Evolutionary conservation across 2,113 vertebrate genomes (phyloP).

Genomic region (Bufo bufo): DNA sequence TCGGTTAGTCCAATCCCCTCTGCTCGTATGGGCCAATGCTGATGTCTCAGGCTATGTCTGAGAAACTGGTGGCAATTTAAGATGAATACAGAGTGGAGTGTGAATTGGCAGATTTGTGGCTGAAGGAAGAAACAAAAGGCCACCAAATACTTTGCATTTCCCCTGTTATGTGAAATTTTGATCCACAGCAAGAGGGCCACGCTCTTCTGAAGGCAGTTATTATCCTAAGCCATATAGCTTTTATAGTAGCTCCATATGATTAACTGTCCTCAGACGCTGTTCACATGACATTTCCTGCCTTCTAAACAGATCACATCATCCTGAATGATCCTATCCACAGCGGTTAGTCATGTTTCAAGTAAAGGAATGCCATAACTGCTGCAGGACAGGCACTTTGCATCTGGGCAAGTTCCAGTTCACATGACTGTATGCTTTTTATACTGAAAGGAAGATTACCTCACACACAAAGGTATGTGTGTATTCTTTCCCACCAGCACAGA

Average conservation of each 20-base stretch:
- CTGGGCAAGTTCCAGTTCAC: constrained; percentile 57
- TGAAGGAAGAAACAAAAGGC: no score
- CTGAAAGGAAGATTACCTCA: constrained; percentile 9
- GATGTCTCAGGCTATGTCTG: no score
- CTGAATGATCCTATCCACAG: neutral
- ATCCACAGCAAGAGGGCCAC: no score
- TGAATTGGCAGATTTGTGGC: no score
- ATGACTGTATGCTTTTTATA: constrained; percentile 36
- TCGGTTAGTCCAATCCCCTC: no score
- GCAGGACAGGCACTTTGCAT: constrained; percentile 46
- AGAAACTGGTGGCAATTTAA: no score
- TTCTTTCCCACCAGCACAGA: constrained; percentile 16
- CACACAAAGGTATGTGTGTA: constrained; percentile 35
- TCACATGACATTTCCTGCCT: neutral
- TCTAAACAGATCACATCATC: neutral
- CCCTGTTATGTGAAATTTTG: no score
- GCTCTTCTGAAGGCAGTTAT: no score
- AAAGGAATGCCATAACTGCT: constrained; percentile 44
- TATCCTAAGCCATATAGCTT: no score
- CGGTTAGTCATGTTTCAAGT: constrained; percentile 2
- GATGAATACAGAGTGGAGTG: no score
- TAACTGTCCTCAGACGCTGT: neutral
- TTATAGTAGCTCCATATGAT: neutral
- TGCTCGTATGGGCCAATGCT: no score
- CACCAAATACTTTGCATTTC: no score